Evolutionary conservation across 2,797 vertebrate genomes (phyloP), one percentile per base, ranked within the genome.

Genomic region (Bradypodion ventrale): DNA sequence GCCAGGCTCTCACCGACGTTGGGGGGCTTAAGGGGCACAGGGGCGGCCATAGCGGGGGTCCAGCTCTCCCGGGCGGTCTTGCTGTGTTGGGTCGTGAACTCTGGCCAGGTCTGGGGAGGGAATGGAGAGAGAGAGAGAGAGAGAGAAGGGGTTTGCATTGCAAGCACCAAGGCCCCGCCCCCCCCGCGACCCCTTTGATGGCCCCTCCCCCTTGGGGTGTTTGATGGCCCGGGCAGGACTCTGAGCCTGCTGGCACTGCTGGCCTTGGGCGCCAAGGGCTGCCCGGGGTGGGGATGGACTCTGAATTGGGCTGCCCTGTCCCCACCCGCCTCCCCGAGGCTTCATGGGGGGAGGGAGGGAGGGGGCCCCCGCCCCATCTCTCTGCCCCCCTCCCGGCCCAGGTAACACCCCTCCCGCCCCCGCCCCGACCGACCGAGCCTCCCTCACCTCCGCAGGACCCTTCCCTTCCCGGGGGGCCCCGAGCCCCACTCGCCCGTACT

Each of bases 11-110:
- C 75, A 92, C 91, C 23, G 0, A 62, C 21, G 2, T 66, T 74
- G 66, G 92, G 89, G 7, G n/a, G 75, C 59, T 72, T 70, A 7
- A 89, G 4, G 1, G 89, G 92, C 49, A 83, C 44, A 0, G 89
- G 83, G 0, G 73, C 79, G 0, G 56, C 59, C 10, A 76, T 59
- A 1, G 35, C 8, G 2, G 87, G 82, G 5, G 29, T 8, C 90
- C 92, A 90, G n/a, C 3, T 52, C 82, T 91, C 92, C 8, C 62
- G 52, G 12, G 4, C 70, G 1, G 0, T 25, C 40, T 66, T 3
- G 4, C 56, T 27, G 10, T 49, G 79, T n/a, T 42, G 72, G 12
- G 89, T 65, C 7, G 63, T 15, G 25, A 91, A 90, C 6, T 2
- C 1, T 0, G 19, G 40, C 42, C 0, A 3, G 1, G 23, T 29